These are phyloP conservation scores for Saguinus oedipus DNA, from an alignment of 2,797 vertebrate genomes.

Conservation along the genomic window DNA sequence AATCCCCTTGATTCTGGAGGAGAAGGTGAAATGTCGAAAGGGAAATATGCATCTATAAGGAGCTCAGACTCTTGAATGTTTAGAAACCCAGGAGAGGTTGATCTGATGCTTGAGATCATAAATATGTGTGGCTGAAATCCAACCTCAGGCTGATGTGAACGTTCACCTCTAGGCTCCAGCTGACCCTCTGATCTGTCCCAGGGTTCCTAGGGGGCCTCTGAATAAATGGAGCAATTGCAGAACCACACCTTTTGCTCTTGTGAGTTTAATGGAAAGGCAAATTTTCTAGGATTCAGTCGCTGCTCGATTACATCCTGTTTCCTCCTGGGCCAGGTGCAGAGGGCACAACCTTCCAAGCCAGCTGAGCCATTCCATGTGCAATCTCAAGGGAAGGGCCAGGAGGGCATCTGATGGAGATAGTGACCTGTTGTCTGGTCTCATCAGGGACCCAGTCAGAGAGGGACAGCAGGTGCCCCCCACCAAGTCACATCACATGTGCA, in stretches of 20 bases:
- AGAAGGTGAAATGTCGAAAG: neutral
- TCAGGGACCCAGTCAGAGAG: neutral
- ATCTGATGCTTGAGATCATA: neutral
- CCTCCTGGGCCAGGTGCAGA: neutral
- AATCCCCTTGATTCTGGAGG: neutral
- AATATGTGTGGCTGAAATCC: neutral
- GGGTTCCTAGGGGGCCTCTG: neutral
- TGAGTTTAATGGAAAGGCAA: slow-evolving; percentile 61
- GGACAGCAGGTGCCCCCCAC: too few relatives aligned
- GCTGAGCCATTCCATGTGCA: neutral
- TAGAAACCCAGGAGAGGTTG: neutral
- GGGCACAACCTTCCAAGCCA: neutral
- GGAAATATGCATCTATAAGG: neutral
- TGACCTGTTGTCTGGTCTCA: neutral
- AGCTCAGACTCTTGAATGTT: neutral
- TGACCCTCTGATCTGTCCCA: neutral
- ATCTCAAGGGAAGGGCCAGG: neutral
- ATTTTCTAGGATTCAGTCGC: slow-evolving; percentile 39
- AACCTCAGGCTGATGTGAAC: neutral
- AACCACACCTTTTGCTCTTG: neutral
- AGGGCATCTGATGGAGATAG: neutral
- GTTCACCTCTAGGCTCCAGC: neutral
- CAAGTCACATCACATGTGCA: neutral
- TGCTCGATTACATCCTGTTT: slow-evolving; percentile 51
- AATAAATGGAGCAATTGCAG: neutral